phyloP scores from a whole-genome alignment of 2,888 invertebrate genomes.

The Seira sanloemensis region DNA sequence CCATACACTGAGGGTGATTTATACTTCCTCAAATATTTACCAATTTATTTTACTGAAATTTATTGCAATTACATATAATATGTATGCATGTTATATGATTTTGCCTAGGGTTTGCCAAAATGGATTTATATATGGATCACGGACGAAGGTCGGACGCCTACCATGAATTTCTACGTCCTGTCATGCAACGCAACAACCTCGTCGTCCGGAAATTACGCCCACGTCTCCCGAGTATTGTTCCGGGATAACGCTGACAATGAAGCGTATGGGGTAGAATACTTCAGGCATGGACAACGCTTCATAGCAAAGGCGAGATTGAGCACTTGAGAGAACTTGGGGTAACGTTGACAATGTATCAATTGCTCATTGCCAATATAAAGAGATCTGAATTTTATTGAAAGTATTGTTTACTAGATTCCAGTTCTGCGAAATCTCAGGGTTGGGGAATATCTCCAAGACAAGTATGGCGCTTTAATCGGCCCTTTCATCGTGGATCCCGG shows the following conservation, averaged over 20 bases:
- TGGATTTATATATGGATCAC: slow-evolving; percentile 63
- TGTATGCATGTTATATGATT: no score
- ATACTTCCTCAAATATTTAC: no score
- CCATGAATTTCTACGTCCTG: slow-evolving; percentile 57
- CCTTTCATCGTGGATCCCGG: slow-evolving; percentile 67
- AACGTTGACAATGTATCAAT: no score
- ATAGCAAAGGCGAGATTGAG: slow-evolving; percentile 61
- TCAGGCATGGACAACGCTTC: slow-evolving; percentile 55
- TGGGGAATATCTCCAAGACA: slow-evolving; percentile 64
- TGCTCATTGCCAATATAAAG: no score
- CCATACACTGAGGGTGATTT: slow-evolving; percentile 57
- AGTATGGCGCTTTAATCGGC: slow-evolving; percentile 65
- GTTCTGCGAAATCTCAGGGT: slow-evolving; percentile 62
- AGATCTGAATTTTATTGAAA: no score
- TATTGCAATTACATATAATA: not conserved
- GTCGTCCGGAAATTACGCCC: no score
- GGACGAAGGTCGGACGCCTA: slow-evolving; percentile 64
- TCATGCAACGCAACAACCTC: slow-evolving; percentile 40
- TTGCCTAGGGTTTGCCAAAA: slow-evolving; percentile 67
- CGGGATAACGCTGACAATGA: no score
- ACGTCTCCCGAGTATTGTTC: no score
- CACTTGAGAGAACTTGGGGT: no score
- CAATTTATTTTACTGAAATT: no score
- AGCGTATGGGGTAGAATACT: slow-evolving; percentile 65
- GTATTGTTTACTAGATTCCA: no score